Base-by-base conservation (phyloP, 2,888 invertebrate species). In the Stramonita haemastoma region DNA sequence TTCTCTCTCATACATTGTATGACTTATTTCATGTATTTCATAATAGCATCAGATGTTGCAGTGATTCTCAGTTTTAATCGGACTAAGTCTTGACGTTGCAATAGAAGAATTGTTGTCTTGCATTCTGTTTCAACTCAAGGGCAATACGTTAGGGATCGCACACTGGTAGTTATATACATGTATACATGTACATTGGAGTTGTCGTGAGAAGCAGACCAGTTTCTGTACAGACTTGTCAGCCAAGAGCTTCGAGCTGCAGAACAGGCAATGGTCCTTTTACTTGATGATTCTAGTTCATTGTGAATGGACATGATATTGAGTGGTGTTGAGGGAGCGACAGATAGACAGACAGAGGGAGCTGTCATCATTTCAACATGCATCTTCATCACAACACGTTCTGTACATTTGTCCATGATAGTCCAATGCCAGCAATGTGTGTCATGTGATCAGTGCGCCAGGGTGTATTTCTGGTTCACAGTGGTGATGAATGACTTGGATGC, bases 321-420 rank as follows among this genome's bases (percentile, higher is more conserved):
- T 83, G 81, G 26, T 32, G 79, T 34, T 26, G 73, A n/a, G 26
- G n/a, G 19, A 32, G 32, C 13, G 60, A 26, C 13, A 66, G 66
- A 26, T 26, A 66, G 66, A 66, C 19, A 26, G 26, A 22, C 66
- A 66, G 66, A 11, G 26, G n/a, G n/a, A 73, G n/a, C 2, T n/a
- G 73, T n/a, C 1, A 29, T n/a, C 29, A 73, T 73, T 73, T 26
- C 26, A 73, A 2, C 8, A n/a, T 73, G 73, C 29, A 73, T 73
- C 73, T 73, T 4, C 26, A 26, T 46, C 22, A 11, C 13, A 46
- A 11, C 26, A 8, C 46, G 36, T 79, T 32, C 4, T 79, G 79
- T 79, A 79, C 79, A 79, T 32, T 79, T 79, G 79, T 79, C 79
- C 79, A 79, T 22, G 81, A 36, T 46, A 46, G 81, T 46, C 81